Evolutionary conservation across 1,140 invertebrate species (phyloP).

Genomic region (Batillaria attramentaria): DNA sequence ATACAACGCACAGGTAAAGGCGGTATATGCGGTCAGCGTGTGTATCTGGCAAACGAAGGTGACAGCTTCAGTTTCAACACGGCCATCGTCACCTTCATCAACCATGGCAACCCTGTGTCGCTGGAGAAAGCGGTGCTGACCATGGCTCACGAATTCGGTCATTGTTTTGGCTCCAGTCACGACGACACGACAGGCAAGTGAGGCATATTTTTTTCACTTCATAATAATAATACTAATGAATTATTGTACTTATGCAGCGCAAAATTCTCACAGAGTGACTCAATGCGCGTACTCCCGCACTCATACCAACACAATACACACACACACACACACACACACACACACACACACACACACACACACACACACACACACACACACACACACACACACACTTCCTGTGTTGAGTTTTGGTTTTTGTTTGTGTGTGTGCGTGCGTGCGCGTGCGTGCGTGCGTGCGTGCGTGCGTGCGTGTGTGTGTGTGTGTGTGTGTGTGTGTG

Average conservation of each 20-base stretch:
- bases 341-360: not conserved
- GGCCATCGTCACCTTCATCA: conserved; percentile 51
- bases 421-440: not conserved
- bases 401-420: too few species aligned
- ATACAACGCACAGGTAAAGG: conserved; percentile 47
- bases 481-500: not conserved
- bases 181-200: conserved; percentile 40
- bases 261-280: too few species aligned
- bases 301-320: not conserved
- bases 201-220: too few species aligned
- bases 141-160: conserved; percentile 62
- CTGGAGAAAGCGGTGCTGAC: conserved; percentile 47
- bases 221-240: too few species aligned
- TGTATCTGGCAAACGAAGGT: conserved; percentile 22
- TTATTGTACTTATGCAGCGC: too few species aligned
- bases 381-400: not conserved
- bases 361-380: conserved; percentile 7
- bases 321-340: conserved; percentile 11
- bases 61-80: conserved; percentile 54
- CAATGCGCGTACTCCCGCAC: conserved; percentile 3
- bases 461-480: not conserved
- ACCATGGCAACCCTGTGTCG: conserved; percentile 45
- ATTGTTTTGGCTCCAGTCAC: conserved; percentile 63
- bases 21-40: conserved; percentile 55
- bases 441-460: not conserved